Conservation (phyloP, 2,797 vertebrate genomes). For the Lagorchestes hirsutus region DNA sequence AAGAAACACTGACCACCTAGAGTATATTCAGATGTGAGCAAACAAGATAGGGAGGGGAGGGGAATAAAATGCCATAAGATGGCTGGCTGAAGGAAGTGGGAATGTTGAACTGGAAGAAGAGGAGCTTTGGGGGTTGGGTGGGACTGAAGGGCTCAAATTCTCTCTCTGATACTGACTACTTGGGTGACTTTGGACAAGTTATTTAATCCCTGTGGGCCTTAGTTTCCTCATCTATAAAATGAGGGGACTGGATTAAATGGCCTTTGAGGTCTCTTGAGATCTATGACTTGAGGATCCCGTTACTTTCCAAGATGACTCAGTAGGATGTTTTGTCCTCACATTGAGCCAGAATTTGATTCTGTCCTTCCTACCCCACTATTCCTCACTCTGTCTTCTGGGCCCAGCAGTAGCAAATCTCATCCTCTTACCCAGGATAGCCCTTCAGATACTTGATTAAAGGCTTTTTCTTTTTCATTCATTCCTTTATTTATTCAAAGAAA, state of each 20-base stretch:
- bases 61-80: neutral
- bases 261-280: neutral
- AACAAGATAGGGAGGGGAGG: neutral
- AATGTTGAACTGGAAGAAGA: neutral
- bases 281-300: neutral
- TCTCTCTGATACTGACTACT: neutral
- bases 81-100: neutral
- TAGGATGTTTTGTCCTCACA: neutral
- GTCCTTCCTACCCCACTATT: neutral
- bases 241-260: neutral
- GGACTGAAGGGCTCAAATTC: neutral
- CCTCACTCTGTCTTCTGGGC: neutral
- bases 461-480: neutral
- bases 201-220: neutral
- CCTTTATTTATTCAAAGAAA: neutral
- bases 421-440: neutral
- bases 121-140: neutral
- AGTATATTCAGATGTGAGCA: neutral
- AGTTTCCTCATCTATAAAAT: neutral
- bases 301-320: neutral
- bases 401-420: neutral
- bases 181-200: neutral
- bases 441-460: neutral
- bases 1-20: neutral
- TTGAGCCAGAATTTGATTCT: neutral